Conservation (phyloP, 2,113 vertebrate genomes). For the Carassius gibelio region DNA sequence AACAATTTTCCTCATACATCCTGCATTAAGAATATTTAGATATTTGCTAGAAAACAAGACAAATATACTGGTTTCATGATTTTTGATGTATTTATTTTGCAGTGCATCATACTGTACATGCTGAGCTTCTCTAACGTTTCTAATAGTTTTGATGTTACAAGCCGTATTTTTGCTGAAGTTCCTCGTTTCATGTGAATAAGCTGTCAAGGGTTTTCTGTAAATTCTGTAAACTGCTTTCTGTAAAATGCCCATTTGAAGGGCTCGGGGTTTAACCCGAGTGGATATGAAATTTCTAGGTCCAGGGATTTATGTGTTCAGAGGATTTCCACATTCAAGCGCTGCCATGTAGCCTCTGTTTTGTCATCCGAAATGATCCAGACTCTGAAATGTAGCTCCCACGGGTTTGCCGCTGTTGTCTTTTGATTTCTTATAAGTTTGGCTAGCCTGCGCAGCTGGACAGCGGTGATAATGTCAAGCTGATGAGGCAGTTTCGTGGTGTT, state of each 20-base stretch:
- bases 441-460: constrained; percentile 41
- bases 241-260: constrained; percentile 36
- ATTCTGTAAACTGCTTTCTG: constrained; percentile 36
- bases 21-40: not conserved
- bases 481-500: not conserved
- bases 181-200: constrained; percentile 6
- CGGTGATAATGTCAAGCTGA: constrained; percentile 19
- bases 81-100: not conserved
- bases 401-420: constrained; percentile 38
- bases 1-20: too few species aligned
- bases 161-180: constrained; percentile 21
- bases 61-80: not conserved
- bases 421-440: constrained; percentile 10
- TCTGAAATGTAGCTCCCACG: constrained; percentile 3
- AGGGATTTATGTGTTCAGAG: constrained; percentile 64
- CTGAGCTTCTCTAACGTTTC: not conserved
- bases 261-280: constrained; percentile 57
- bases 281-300: constrained; percentile 63
- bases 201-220: constrained; percentile 1
- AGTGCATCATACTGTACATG: not conserved
- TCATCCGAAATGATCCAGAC: constrained; percentile 69
- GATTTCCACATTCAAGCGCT: constrained; percentile 65
- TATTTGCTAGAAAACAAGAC: not conserved
- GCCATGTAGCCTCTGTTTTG: constrained; percentile 55
- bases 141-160: not conserved